Evolutionary conservation across 1,140 invertebrate genomes (phyloP).

Genomic region (Amphibalanus amphitrite): DNA sequence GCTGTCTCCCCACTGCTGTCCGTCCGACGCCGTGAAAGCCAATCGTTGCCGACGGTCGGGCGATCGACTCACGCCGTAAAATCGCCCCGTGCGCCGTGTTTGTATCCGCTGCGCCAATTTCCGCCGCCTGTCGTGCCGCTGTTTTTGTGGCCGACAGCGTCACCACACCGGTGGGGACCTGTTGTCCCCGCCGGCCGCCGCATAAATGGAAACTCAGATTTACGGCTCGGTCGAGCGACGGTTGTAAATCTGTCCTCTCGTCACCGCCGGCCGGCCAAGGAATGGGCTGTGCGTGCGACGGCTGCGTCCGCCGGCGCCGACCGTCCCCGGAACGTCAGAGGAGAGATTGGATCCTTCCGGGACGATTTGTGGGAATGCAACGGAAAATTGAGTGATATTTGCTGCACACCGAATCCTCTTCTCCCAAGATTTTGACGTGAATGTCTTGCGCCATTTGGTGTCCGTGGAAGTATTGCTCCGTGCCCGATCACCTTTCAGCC

Average conservation of each 20-base stretch:
- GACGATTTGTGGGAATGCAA: too few relatives aligned
- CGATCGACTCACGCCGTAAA: neutral
- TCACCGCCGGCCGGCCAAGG: neutral
- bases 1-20: neutral
- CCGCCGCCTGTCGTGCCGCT: neutral
- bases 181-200: neutral
- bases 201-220: neutral
- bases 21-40: neutral
- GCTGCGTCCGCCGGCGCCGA: too few relatives aligned
- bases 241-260: neutral
- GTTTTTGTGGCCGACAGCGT: neutral
- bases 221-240: neutral
- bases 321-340: too few relatives aligned
- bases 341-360: too few relatives aligned
- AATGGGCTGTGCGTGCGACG: too few relatives aligned
- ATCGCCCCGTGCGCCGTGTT: neutral
- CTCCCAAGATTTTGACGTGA: too few relatives aligned
- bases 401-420: too few relatives aligned
- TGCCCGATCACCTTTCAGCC: too few relatives aligned
- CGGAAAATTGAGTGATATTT: too few relatives aligned
- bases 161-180: neutral
- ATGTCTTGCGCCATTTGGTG: too few relatives aligned
- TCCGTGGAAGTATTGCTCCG: too few relatives aligned
- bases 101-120: neutral
- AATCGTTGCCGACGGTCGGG: neutral